Evolutionary conservation across 2,797 vertebrate genomes (phyloP).

Genomic region (Phoxinus dragarum): DNA sequence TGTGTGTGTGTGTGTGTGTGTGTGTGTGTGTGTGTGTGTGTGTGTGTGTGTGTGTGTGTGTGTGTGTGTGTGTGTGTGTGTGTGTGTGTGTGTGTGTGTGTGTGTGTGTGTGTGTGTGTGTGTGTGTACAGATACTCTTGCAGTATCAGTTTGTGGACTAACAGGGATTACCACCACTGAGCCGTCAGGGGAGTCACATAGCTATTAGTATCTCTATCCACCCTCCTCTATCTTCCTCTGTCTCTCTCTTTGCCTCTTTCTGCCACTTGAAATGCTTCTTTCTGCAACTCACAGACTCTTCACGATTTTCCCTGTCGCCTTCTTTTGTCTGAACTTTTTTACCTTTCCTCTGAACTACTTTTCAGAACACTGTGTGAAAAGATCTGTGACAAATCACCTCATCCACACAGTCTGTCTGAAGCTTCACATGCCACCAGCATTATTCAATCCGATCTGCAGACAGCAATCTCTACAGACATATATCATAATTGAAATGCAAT

Average conservation of each 20-base stretch:
- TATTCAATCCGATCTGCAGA: constrained; percentile 36
- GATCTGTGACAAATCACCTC: constrained; percentile 42
- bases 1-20: constrained; percentile 29
- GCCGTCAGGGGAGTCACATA: constrained; percentile 42
- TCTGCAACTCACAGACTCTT: constrained; percentile 30
- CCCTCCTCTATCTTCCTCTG: constrained; percentile 11
- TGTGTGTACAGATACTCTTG: constrained; percentile 14
- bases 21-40: constrained; percentile 30
- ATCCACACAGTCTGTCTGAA: constrained; percentile 15
- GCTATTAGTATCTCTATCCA: constrained; percentile 50
- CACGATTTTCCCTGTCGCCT: constrained; percentile 55
- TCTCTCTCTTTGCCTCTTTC: constrained; percentile 59
- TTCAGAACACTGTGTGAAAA: constrained; percentile 31
- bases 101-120: constrained; percentile 24
- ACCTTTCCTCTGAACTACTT: constrained; percentile 51
- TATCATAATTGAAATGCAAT: constrained; percentile 10
- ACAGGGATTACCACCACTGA: constrained; percentile 54
- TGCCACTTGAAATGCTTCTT: constrained; percentile 54
- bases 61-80: constrained; percentile 32
- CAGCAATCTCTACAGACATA: constrained; percentile 11
- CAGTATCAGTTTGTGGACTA: constrained; percentile 50
- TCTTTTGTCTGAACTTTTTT: constrained; percentile 55
- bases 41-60: constrained; percentile 29
- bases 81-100: constrained; percentile 34
- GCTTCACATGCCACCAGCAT: constrained; percentile 20